Conservation (phyloP, 2,113 vertebrate genomes). For the Todiramphus chloris region DNA sequence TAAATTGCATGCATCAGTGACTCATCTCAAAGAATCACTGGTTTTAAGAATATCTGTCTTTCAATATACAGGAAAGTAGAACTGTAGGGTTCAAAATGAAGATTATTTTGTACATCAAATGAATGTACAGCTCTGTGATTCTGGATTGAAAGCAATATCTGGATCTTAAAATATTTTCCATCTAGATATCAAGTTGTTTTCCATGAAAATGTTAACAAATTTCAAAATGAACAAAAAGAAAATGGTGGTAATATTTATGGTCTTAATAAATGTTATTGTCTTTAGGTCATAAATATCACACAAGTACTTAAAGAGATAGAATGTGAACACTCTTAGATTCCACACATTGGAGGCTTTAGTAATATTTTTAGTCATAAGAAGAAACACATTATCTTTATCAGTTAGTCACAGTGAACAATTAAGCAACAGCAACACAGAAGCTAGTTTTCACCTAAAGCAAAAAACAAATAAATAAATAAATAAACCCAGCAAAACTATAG, state of each 20-base stretch:
- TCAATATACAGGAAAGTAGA: neutral
- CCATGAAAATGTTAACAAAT: neutral
- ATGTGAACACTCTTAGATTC: neutral
- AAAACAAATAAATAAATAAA: neutral
- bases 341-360: neutral
- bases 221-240: neutral
- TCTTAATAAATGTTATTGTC: neutral
- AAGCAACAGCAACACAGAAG: neutral
- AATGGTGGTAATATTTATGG: neutral
- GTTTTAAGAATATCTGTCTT: neutral
- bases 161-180: neutral
- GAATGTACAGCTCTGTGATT: neutral
- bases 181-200: neutral
- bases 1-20: neutral
- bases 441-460: neutral
- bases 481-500: neutral
- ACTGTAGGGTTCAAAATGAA: neutral
- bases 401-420: neutral
- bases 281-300: neutral
- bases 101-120: neutral
- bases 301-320: neutral
- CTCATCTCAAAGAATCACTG: neutral
- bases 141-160: neutral
- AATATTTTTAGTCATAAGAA: neutral
- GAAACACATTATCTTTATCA: neutral